Base-by-base conservation (phyloP, 92 coral and sea anemone genomes). In the Heteractis magnifica region DNA sequence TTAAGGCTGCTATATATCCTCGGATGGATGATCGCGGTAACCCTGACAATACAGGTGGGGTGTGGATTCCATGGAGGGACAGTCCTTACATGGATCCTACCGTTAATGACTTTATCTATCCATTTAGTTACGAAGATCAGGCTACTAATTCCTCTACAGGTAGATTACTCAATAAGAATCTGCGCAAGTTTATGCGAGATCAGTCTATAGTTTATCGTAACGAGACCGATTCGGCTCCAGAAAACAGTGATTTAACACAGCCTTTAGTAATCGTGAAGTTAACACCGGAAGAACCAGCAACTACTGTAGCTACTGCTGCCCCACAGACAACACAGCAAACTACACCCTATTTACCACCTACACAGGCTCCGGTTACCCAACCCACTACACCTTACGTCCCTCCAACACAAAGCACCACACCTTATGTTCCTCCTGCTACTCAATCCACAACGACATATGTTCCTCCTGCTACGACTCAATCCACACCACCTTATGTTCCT, bases 51-150 rank as follows among this genome's bases (percentile, higher is more conserved):
- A 89, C 91, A 26, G 96, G 94, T 20, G 99, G 99, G 49, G 94
- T 94, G 59, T 97, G 99, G 99, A 86, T 90, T 5, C 90, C 95
- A 20, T 97, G 99, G 99, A 83, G 92, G 21, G 94, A 92, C 44
- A 83, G 84, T 73, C 91, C 95, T 7, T 53, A 85, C 52, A 88
- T 97, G 59, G 97, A 94, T 60, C 83, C 80, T 60, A 92, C 99
- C 48, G 92, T 86, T 70, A 80, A 79, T 50, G 92, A 90, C 75
- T 97, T 83, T 77, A 87, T 92, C 55, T 97, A 97, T 81, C 99
- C 99, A 2, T 85, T 87, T 74, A 93, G 98, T 5, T 94, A 94
- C 82, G 97, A 94, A 52, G 98, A 97, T 65, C 89, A 94, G 49
- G 77, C 89, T 15, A 77, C 91, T 77, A 77, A 85, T 34, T 77